These are phyloP conservation scores for Boleophthalmus pectinirostris DNA, from an alignment of 2,113 vertebrate genomes.

Conservation along the genomic window DNA sequence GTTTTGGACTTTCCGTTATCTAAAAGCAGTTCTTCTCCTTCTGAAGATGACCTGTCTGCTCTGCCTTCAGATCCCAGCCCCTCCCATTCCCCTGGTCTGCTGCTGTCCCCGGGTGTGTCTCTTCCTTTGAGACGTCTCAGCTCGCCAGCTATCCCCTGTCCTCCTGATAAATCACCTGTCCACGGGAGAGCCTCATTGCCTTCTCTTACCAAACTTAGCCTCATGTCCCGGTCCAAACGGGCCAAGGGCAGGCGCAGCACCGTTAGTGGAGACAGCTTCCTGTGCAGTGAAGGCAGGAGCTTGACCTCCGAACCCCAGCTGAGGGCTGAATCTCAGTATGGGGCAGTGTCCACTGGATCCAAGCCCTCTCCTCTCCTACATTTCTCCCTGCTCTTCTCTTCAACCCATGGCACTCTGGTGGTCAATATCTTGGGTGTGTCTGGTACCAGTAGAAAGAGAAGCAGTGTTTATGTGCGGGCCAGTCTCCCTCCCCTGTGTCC, in stretches of 20 bases:
- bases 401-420: conserved; percentile 58
- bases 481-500: conserved; percentile 70
- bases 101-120: conserved; percentile 29
- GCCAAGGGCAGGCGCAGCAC: conserved; percentile 58
- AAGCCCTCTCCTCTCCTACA: conserved; percentile 66
- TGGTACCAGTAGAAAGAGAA: conserved; percentile 62
- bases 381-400: conserved; percentile 75
- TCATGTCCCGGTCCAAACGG: conserved; percentile 62
- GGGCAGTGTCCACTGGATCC: conserved; percentile 24
- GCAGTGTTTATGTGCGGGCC: conserved; percentile 66
- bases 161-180: conserved; percentile 8
- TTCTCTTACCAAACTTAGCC: conserved; percentile 66
- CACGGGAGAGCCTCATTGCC: conserved; percentile 66
- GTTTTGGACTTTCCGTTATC: conserved; percentile 63
- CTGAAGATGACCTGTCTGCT: conserved; percentile 62
- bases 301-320: conserved; percentile 32
- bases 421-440: conserved; percentile 75
- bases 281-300: conserved; percentile 31
- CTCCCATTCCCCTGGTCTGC: conserved; percentile 26
- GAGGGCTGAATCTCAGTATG: conserved; percentile 33
- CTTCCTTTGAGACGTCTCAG: conserved; percentile 54
- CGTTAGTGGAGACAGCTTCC: conserved; percentile 36
- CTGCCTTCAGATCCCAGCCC: conserved; percentile 50
- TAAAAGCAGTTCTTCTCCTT: conserved; percentile 60
- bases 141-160: conserved; percentile 52